phyloP scores from a whole-genome alignment of 2,113 vertebrate genomes.

The Cyanistes caeruleus region DNA sequence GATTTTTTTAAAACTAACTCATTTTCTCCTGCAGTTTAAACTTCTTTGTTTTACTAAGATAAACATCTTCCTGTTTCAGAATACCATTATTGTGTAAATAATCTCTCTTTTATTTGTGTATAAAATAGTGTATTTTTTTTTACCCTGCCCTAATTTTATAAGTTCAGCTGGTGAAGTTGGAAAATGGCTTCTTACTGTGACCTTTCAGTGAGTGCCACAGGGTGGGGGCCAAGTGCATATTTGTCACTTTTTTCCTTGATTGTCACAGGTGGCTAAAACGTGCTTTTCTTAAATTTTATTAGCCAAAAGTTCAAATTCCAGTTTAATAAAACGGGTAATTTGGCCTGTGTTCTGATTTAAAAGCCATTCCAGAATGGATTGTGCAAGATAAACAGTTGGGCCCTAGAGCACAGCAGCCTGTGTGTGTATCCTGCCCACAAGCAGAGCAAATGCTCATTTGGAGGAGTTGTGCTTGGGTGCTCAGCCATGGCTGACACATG shows the following conservation, averaged over 20 bases:
- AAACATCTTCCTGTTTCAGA: neutral
- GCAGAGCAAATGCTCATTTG: neutral
- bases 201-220: conserved; percentile 15
- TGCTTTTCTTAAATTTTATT: neutral
- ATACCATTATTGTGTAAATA: neutral
- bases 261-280: neutral
- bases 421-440: neutral
- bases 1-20: neutral
- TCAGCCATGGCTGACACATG: neutral
- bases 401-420: neutral
- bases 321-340: neutral
- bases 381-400: neutral
- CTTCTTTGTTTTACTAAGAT: neutral
- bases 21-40: neutral
- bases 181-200: neutral
- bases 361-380: neutral
- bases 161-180: neutral
- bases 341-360: neutral
- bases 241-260: neutral
- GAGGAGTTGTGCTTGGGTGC: neutral
- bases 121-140: neutral
- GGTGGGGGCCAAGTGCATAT: neutral
- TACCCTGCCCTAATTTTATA: neutral
- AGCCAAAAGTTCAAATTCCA: neutral
- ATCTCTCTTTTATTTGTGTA: neutral